Percentiles rank a stretch among this genome's conserved stretches.
phyloP scores from a whole-genome alignment of 2,888 invertebrate species.

The Oxystoma pomonae region DNA sequence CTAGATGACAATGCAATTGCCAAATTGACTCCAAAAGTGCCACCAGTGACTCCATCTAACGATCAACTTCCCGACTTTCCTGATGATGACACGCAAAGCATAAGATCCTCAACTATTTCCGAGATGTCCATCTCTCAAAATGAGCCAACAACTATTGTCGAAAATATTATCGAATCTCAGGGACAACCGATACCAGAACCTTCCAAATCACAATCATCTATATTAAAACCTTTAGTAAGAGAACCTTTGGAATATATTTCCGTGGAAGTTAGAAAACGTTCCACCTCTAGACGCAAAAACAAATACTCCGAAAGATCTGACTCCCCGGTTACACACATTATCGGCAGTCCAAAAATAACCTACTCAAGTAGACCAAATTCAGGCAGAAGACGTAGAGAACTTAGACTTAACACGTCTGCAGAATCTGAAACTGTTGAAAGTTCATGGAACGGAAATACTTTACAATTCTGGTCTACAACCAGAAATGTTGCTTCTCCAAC shows the following conservation, averaged over 20 bases:
- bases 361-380: conserved; percentile 53
- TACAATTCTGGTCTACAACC: conserved; percentile 61
- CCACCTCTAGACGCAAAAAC: conserved; percentile 62
- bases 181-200: conserved; percentile 39
- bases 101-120: conserved; percentile 71
- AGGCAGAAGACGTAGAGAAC: conserved; percentile 48
- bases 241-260: conserved; percentile 73
- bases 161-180: conserved; percentile 51
- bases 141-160: conserved; percentile 58
- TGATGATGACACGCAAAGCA: conserved; percentile 70
- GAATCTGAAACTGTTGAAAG: conserved; percentile 10
- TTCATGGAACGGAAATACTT: conserved; percentile 65
- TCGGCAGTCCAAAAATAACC: conserved; percentile 59
- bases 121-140: conserved; percentile 67
- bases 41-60: conserved; percentile 64
- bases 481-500: conserved; percentile 53
- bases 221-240: conserved; percentile 63
- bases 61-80: conserved; percentile 55
- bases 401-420: neutral
- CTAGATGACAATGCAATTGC: conserved; percentile 57
- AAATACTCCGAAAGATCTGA: conserved; percentile 60
- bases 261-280: conserved; percentile 61
- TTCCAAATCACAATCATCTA: conserved; percentile 46
- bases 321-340: conserved; percentile 59
- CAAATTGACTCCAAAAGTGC: conserved; percentile 50